A percentile compares a stretch with the other conserved stretches of the same genome.
Conservation (phyloP, 2,797 vertebrate species). For the Enteromius argenteus region DNA sequence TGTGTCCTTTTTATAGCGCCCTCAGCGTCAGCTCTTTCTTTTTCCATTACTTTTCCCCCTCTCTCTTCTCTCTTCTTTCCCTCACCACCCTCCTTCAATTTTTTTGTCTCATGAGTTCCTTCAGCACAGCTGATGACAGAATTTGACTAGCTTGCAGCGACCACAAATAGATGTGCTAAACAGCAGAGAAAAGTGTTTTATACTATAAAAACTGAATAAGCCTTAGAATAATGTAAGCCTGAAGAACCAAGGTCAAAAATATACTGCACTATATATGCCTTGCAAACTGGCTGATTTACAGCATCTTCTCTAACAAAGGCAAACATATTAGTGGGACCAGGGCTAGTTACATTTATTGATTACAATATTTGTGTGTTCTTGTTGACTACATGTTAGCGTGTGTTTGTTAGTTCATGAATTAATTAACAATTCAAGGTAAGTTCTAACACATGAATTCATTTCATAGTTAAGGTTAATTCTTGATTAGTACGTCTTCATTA, state of each 20-base stretch:
- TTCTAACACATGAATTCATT: not conserved
- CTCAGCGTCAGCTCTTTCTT: slow-evolving; percentile 52
- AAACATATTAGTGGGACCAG: not conserved
- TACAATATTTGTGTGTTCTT: not conserved
- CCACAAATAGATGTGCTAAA: slow-evolving; percentile 40
- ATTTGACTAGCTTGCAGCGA: slow-evolving; percentile 19
- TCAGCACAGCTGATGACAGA: slow-evolving; percentile 31
- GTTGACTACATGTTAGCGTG: not conserved
- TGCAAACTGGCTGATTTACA: not conserved
- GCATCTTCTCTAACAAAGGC: not conserved
- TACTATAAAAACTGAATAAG: not conserved
- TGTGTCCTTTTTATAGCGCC: slow-evolving; percentile 56
- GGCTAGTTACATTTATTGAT: not conserved
- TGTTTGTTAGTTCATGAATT: not conserved
- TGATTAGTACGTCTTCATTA: not conserved
- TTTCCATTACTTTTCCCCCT: slow-evolving; percentile 8
- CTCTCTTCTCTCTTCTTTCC: slow-evolving; percentile 37
- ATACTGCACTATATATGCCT: not conserved
- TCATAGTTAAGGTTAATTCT: not conserved
- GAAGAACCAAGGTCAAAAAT: not conserved
- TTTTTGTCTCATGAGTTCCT: not conserved
- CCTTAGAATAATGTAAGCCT: not conserved
- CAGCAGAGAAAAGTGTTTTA: slow-evolving; percentile 13
- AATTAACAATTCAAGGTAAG: not conserved
- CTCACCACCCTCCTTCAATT: not conserved